These are phyloP conservation scores for Tinamus major DNA, from an alignment of 2,797 vertebrate species.

Conservation along the genomic window DNA sequence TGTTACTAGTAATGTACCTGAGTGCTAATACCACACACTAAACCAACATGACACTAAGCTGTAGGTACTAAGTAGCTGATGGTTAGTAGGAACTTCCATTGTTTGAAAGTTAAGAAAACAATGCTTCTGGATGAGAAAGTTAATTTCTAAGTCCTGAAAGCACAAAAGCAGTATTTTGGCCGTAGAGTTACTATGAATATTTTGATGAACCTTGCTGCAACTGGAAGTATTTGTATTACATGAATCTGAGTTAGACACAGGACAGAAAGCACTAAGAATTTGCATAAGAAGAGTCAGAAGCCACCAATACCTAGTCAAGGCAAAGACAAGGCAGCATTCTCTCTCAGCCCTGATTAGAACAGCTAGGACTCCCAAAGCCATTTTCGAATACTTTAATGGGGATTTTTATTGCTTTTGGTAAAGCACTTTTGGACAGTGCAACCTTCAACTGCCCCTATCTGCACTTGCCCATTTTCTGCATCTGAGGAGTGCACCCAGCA, in stretches of 20 bases:
- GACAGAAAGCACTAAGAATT: neutral
- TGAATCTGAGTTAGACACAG: neutral
- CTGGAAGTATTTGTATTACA: neutral
- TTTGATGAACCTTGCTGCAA: neutral
- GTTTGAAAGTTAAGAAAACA: neutral
- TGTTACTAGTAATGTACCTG: neutral
- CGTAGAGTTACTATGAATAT: neutral
- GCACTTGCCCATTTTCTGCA: neutral
- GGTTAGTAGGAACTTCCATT: neutral
- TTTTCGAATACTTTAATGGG: conserved; percentile 21
- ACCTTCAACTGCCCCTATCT: neutral
- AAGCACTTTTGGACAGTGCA: conserved; percentile 2
- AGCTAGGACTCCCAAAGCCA: neutral
- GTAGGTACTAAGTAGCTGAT: neutral
- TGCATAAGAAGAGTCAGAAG: neutral
- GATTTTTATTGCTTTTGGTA: neutral
- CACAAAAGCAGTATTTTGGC: neutral
- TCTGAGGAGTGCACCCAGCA: neutral
- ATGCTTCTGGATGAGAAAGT: neutral
- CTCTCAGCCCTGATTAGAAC: neutral
- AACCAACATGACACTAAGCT: neutral
- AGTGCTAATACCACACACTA: neutral
- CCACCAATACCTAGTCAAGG: neutral
- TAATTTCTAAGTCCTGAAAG: neutral
- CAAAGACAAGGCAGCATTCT: neutral